phyloP scores from a whole-genome alignment of 2,888 invertebrate species.

The Noctua janthina region DNA sequence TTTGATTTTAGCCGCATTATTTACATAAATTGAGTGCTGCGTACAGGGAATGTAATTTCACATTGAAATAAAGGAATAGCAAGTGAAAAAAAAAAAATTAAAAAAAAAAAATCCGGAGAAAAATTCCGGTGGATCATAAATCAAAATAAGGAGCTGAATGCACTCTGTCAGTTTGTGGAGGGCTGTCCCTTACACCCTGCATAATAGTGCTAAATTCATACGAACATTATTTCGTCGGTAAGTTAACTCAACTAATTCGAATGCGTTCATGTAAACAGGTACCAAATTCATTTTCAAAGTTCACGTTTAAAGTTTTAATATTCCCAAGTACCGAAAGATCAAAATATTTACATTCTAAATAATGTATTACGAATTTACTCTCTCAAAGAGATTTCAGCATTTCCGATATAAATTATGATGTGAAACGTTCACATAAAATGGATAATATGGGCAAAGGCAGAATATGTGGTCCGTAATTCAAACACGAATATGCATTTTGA shows the following conservation, averaged over 20 bases:
- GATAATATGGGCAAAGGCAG: constrained; percentile 28
- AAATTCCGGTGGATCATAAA: no score
- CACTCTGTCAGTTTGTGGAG: no score
- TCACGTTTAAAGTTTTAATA: constrained; percentile 7
- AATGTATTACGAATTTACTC: background rate
- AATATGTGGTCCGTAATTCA: constrained; percentile 43
- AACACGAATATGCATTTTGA: constrained; percentile 59
- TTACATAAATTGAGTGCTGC: no score
- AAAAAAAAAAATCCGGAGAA: no score
- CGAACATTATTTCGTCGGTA: no score
- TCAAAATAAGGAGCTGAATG: no score
- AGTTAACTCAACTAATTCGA: background rate
- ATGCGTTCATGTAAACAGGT: background rate
- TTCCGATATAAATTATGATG: constrained; percentile 35
- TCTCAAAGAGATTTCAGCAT: constrained; percentile 26
- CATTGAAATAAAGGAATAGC: no score
- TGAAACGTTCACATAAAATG: constrained; percentile 36
- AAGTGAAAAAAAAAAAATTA: no score
- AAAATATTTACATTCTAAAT: constrained; percentile 28
- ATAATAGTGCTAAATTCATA: no score
- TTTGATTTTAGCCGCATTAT: no score
- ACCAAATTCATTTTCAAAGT: background rate
- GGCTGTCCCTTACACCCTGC: no score
- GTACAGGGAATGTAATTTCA: no score
- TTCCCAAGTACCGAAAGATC: background rate